Percentiles rank a stretch among this genome's conserved stretches.
These are phyloP conservation scores for Pantherophis alleghaniensis DNA, from an alignment of 2,797 vertebrate species.

Conservation along the genomic window DNA sequence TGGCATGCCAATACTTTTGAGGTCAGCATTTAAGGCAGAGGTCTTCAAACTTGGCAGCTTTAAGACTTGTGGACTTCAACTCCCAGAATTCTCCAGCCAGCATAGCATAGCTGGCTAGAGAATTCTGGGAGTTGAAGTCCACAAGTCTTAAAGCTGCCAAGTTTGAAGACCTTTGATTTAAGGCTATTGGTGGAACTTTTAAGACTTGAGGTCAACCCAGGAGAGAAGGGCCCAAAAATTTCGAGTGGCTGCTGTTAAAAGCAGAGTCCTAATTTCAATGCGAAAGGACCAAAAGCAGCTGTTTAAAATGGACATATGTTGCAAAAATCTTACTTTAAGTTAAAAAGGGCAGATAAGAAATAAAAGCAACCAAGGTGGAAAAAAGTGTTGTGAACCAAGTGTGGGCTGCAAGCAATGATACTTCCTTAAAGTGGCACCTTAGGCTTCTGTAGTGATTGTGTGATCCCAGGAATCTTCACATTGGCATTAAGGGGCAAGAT, in stretches of 20 bases:
- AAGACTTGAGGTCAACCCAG: neutral
- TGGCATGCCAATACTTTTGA: neutral
- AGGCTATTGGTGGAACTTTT: neutral
- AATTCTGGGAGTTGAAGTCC: too few species aligned
- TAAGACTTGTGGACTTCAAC: too few species aligned
- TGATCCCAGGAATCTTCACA: neutral
- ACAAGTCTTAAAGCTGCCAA: too few species aligned
- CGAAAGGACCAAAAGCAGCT: neutral
- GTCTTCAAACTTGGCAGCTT: too few species aligned
- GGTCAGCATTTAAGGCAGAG: neutral
- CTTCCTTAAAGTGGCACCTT: neutral
- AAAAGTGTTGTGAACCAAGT: neutral
- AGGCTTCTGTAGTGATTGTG: neutral
- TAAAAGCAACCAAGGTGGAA: neutral
- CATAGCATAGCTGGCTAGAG: too few species aligned
- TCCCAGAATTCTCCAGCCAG: too few species aligned
- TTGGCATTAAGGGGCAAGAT: neutral
- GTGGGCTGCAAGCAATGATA: neutral
- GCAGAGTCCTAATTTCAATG: neutral
- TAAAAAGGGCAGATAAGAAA: neutral
- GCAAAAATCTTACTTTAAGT: neutral
- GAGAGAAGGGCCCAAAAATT: neutral
- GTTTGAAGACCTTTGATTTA: neutral
- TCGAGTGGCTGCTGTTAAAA: neutral
- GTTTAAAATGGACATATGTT: neutral